Evolutionary conservation across 2,888 invertebrate genomes (phyloP).

Genomic region (Machimus rusticus): DNA sequence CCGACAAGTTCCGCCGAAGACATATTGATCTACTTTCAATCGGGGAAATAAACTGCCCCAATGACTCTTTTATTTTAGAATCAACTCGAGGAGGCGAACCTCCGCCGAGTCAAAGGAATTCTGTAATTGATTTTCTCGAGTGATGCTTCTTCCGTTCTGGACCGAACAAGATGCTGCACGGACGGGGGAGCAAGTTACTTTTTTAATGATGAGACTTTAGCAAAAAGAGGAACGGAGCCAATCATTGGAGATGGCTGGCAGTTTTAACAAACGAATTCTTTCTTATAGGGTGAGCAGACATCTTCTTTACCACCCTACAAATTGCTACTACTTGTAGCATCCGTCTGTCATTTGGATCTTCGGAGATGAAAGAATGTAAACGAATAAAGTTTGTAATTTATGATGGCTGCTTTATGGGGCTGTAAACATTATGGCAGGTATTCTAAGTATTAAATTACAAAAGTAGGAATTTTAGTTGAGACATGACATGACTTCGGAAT

Average conservation of each 20-base stretch:
- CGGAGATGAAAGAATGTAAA: not conserved
- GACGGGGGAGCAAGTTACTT: not conserved
- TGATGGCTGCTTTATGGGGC: not conserved
- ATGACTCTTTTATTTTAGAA: not conserved
- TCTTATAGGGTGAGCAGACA: not conserved
- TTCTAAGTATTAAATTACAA: not conserved
- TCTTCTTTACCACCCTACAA: not conserved
- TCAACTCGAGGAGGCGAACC: not conserved
- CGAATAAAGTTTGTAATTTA: not conserved
- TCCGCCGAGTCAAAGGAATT: not conserved
- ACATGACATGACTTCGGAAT: not conserved
- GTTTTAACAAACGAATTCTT: not conserved
- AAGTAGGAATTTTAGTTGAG: not conserved
- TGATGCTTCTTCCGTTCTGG: not conserved
- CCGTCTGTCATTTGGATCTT: not conserved
- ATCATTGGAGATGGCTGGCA: not conserved
- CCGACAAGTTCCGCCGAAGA: not conserved
- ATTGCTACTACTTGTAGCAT: not conserved
- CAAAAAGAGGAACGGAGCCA: not conserved
- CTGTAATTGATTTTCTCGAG: not conserved
- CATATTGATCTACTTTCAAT: conserved; percentile 1
- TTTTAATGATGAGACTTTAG: not conserved
- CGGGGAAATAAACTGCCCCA: not conserved
- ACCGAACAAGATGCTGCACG: not conserved
- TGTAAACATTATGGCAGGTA: not conserved